Conservation (phyloP, 2,888 invertebrate genomes). For the Rhogogaster chlorosoma region DNA sequence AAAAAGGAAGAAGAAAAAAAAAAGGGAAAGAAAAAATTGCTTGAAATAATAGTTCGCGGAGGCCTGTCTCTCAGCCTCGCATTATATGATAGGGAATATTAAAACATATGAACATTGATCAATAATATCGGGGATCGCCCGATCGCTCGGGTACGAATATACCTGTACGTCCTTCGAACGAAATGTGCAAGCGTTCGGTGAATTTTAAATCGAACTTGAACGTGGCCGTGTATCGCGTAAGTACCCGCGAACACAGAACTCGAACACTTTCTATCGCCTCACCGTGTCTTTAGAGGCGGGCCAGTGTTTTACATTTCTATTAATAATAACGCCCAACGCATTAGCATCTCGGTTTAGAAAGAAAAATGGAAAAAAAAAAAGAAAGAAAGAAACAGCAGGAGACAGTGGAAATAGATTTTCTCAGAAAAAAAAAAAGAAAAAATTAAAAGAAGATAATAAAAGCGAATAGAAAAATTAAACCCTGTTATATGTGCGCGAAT, state of each 20-base stretch:
- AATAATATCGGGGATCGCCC: neutral
- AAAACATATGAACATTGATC: slow-evolving; percentile 10
- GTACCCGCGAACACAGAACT: neutral
- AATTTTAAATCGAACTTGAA: slow-evolving; percentile 41
- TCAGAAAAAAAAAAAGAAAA: neutral
- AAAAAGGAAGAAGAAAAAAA: no score
- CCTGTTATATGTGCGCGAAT: no score
- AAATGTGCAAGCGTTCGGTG: slow-evolving; percentile 12
- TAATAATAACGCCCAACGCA: neutral
- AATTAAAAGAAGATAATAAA: neutral
- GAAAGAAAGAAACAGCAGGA: neutral
- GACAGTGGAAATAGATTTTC: neutral
- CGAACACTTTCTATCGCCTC: slow-evolving; percentile 41
- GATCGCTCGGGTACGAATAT: neutral
- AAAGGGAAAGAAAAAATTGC: no score
- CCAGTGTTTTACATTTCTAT: neutral
- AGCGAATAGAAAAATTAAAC: no score
- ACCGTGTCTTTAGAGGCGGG: neutral
- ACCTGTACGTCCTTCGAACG: slow-evolving; percentile 12
- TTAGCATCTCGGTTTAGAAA: neutral
- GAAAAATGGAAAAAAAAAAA: no score
- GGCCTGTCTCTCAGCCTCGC: no score
- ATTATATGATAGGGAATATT: neutral
- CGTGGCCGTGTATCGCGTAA: slow-evolving; percentile 37
- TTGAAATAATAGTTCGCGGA: neutral